A percentile compares a stretch with the other conserved stretches of the same genome.
phyloP scores from a whole-genome alignment of 2,797 vertebrate species.

The Coccyzus lansbergi region DNA sequence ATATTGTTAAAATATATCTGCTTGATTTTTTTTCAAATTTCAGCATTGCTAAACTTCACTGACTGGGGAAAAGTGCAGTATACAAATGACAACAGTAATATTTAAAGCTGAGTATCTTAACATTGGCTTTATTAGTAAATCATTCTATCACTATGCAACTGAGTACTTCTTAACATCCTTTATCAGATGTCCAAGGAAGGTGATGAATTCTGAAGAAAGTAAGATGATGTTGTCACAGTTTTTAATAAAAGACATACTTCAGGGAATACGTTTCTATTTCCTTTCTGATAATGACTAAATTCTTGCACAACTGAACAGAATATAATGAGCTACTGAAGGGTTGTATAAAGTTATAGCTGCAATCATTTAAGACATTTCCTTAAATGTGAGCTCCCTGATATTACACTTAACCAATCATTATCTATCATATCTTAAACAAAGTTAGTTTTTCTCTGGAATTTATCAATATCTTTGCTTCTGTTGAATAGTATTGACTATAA shows the following conservation, averaged over 20 bases:
- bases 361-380: background rate
- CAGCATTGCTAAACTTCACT: background rate
- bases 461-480: background rate
- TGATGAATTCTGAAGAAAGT: background rate
- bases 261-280: constrained; percentile 1
- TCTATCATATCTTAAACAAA: background rate
- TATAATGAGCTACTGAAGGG: background rate
- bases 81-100: background rate
- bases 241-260: constrained; percentile 19
- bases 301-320: background rate
- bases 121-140: background rate
- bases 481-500: background rate
- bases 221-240: background rate
- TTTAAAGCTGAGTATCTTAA: background rate
- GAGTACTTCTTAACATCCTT: background rate
- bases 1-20: background rate
- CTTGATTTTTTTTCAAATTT: background rate
- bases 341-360: background rate
- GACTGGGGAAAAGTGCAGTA: background rate
- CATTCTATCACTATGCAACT: background rate
- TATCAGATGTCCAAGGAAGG: background rate
- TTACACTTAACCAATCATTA: background rate
- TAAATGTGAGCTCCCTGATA: background rate
- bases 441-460: background rate
- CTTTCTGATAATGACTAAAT: background rate